Conservation (phyloP, 2,797 vertebrate genomes). For the Carcharodon carcharias region DNA sequence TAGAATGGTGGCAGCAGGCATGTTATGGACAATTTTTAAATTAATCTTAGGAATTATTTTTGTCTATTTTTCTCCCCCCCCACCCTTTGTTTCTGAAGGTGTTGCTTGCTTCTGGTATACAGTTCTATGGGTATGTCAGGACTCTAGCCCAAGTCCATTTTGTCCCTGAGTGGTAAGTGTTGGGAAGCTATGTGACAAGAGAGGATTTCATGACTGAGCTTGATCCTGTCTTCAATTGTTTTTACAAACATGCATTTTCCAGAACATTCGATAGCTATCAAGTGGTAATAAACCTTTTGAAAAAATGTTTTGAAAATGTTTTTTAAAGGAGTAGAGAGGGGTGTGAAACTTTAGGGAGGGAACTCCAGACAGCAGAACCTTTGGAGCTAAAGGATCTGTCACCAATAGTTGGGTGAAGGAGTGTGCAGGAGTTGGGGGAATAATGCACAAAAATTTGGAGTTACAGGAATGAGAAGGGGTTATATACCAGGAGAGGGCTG, state of each 20-base stretch:
- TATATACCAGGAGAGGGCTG: background rate
- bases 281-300: background rate
- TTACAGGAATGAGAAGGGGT: background rate
- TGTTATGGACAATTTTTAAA: background rate
- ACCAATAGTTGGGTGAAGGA: background rate
- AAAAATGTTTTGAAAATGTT: background rate
- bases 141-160: no score
- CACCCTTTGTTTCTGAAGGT: no score
- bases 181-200: no score
- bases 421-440: background rate
- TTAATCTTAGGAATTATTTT: background rate
- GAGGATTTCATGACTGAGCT: background rate
- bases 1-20: background rate
- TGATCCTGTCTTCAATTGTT: background rate
- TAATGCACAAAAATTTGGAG: background rate
- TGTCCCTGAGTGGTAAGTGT: no score
- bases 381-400: background rate
- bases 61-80: no score
- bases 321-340: background rate
- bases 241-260: background rate
- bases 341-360: background rate
- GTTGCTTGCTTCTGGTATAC: no score
- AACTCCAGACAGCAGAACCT: background rate
- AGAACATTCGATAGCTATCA: background rate
- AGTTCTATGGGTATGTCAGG: background rate